Evolutionary conservation across 1,140 invertebrate genomes (phyloP), one percentile per base, ranked within the genome.

Genomic region (Drosophila grimshawi): DNA sequence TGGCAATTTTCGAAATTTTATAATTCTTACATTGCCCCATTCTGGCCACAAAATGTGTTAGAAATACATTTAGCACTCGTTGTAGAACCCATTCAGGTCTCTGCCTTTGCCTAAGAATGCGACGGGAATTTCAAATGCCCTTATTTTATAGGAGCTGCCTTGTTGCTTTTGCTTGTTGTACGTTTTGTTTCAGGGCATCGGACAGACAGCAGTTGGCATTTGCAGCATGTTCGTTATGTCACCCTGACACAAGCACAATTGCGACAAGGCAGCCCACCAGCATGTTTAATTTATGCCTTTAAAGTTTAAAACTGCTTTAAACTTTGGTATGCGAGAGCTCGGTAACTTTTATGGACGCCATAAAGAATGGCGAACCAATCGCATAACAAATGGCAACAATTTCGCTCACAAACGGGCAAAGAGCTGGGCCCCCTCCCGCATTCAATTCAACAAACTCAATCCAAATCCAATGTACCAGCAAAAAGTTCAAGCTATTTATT

Each of bases 341-440:
- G 77, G 75, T 80, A 80, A 76, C 76, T 79, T 79, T 76, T 79
- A 79, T 79, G 56, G 77, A 65, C 37, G 55, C 74, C 55, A 74
- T 80, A 71, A 76, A 76, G 73, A 63, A 70, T 53, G 55, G 63
- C 68, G 39, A 86, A 69, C 51, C 85, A 86, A 86, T 86, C 83
- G 80, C 49, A 78, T 89, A 86, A 86, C 83, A 86, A 86, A 86
- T 86, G 80, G 83, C 85, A 89, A 88, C 83, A 88, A 89, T 86
- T 88, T 74, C 76, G 80, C 65, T 83, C 73, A 76, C 76, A 88
- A 82, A 86, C 72, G 88, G 83, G 56, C 64, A 53, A 67, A 59
- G 61, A 77, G 67, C 51, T 55, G 6, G n/a, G 43, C 57, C 37
- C 19, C 8, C 11, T 4, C 45, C 45, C 39, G 8, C 41, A 6